Base-by-base conservation (phyloP, 2,888 invertebrate genomes). In the Napeogenes inachia region DNA sequence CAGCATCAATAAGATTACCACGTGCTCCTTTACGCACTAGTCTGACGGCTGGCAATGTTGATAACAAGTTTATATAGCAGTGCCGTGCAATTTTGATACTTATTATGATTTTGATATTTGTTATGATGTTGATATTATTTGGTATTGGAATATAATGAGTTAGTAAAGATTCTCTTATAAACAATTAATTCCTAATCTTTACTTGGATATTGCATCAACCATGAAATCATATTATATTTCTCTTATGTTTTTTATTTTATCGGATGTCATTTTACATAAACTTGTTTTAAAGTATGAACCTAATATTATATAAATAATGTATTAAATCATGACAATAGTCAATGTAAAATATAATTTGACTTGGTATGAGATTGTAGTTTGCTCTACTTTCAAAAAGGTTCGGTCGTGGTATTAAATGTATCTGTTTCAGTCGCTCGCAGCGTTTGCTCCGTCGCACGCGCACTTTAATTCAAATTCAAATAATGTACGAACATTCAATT, bases 1-100 rank as follows among this genome's bases (percentile, higher is more conserved):
- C 71, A 75, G 74, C 75, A 71, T 75, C 71, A 66, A 68, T 77
- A 63, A 64, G 73, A 70, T 68, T 68, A 77, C 82, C 87, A 87
- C 87, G 87, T 87, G 88, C 75, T 81, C 1, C 68, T 65, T 73
- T 76, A 76, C 78, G 80, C 74, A 79, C 71, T 69, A 63, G 66
- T 66, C 70, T 67, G 61, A 66, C 73, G 73, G 68, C 78, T 75
- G 77, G 77, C 75, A 71, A 73, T 55, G 71, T 73, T 82, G 87
- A 85, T 88, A 87, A 86, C 79, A 80, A 71, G 64, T 69, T 69
- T 59, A 30, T 76, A 63, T 73, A 77, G 70, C 65, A 13, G n/a
- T 73, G 70, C 53, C 30, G 46, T 60, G 6, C 21, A 2, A 33
- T 71, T 63, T 81, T 85, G 84, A 78, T 79, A 74, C 64, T 79